Evolutionary conservation across 1,140 invertebrate species (phyloP), one percentile per base, ranked within the genome.

Genomic region (Lutraria rhynchaena): DNA sequence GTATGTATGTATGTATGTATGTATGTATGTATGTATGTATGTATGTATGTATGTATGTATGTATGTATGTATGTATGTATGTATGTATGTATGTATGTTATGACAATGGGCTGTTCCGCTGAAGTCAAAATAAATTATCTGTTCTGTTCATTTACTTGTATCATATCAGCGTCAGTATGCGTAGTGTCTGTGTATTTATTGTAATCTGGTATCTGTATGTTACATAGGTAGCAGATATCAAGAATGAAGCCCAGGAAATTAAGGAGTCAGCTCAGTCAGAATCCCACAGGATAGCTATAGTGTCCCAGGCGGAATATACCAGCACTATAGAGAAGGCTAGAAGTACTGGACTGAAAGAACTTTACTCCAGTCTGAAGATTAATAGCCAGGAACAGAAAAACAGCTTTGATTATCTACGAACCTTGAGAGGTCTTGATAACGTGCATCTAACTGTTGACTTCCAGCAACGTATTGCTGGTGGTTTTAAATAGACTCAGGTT

Each of bases 401-500:
- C 51, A 88, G 87, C n/a, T 87, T 91, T 27, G 88, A 91, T 73
- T 91, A 91, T 75, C 83, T 91, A 13, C 65, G 89, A 1, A 88
- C 89, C 7, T 82, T 91, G 1, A 76, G 85, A 49, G 85, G 84
- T 13, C 51, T 87, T 15, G 82, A 87, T 15, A 85, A 86, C 51
- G 78, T 85, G 0, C 88, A 91, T 78, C 65, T 90, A 13, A 88
- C 88, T 37, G 86, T 91, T 3, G 90, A 90, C 77, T 91, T 88
- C 74, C 85, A 90, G 60, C 89, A 90, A 73, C 71, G 84, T 44
- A 90, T 90, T 31, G 87, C 83, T 49, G 89, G 89, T n/a, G n/a
- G n/a, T n/a, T n/a, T n/a, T n/a, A n/a, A n/a, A n/a, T n/a, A n/a
- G n/a, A n/a, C n/a, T n/a, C n/a, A n/a, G n/a, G n/a, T n/a, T n/a